Base-by-base conservation (phyloP, 2,888 invertebrate species). In the Hemistola chrysoprasaria region DNA sequence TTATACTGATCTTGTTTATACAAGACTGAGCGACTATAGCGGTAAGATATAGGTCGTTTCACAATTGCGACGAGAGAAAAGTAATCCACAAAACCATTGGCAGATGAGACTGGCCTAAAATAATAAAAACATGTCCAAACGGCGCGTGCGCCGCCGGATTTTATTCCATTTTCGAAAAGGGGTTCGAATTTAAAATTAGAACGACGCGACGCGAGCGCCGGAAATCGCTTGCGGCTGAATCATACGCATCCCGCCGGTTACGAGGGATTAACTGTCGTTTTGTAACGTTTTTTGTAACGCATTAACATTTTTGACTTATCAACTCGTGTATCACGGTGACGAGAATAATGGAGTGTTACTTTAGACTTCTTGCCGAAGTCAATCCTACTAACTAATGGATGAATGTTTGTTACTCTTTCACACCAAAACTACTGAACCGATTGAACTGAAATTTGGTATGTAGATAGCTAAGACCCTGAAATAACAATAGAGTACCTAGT, bases 151-250 rank as follows among this genome's bases (percentile, higher is more conserved):
- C 66, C 61, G 62, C 47, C 68, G 71, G 77, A 81, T 82, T 86
- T 85, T 84, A 82, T 84, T 78, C 83, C 86, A 76, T 85, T 73
- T 76, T 71, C 59, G 76, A 70, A 74, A 72, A 79, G 83, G 86
- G 87, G 75, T 78, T 75, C 70, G 71, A 65, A 73, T 80, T 78
- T 83, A 85, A 78, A 82, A 71, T 78, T 86, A 87, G 86, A 85
- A 71, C 75, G 70, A 16, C 16, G 67, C 67, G 67, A 45, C 68
- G 67, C 68, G 72, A 65, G 68, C 79, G 65, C 66, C 82, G 87
- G 87, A 87, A 87, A 87, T 83, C 70, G 78, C 71, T 67, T 30
- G 59, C 47, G 68, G 59, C 61, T 87, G 86, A 87, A 74, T 86
- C 87, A 86, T 16, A 4, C 53, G 50, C 61, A 53, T 61, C 59